A percentile compares a stretch with the other conserved stretches of the same genome.
Evolutionary conservation across 2,888 invertebrate genomes (phyloP).

Genomic region (Polydrusus pterygomalis): DNA sequence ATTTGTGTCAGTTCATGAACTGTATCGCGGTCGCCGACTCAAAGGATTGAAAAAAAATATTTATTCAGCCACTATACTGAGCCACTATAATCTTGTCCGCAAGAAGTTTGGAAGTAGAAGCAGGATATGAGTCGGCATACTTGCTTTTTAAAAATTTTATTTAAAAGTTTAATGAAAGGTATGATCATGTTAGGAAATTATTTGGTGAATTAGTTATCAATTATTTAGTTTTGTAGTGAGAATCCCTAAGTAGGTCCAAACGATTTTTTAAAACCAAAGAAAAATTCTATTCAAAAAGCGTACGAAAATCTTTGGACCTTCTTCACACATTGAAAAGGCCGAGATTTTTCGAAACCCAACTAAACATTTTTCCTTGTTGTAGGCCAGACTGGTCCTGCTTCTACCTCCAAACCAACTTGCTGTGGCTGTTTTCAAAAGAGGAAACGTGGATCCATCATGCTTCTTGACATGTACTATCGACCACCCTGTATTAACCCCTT

Average conservation of each 20-base stretch:
- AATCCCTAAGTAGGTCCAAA: slow-evolving; percentile 8
- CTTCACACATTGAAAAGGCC: slow-evolving; percentile 24
- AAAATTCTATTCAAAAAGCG: background rate
- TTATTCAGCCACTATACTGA: too few species aligned
- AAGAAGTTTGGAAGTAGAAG: slow-evolving; percentile 60
- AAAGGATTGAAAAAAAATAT: too few species aligned
- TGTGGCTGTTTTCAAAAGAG: slow-evolving; percentile 71
- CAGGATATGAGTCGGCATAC: slow-evolving; percentile 54
- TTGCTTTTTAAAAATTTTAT: background rate
- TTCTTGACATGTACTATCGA: slow-evolving; percentile 78
- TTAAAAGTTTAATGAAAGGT: background rate
- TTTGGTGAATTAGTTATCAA: background rate
- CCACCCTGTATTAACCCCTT: slow-evolving; percentile 66
- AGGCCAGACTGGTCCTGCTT: slow-evolving; percentile 72
- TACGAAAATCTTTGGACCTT: slow-evolving; percentile 26
- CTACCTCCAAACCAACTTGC: slow-evolving; percentile 69
- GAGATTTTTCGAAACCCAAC: slow-evolving; percentile 9
- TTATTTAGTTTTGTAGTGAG: slow-evolving; percentile 13
- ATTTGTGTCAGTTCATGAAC: too few species aligned
- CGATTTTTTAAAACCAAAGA: background rate
- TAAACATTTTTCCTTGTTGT: slow-evolving; percentile 66
- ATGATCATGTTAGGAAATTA: background rate
- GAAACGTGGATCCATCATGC: slow-evolving; percentile 69
- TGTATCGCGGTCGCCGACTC: background rate
- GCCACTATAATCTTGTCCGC: background rate